Base-by-base conservation (phyloP, 2,888 invertebrate species). In the Teinopalpus imperialis region DNA sequence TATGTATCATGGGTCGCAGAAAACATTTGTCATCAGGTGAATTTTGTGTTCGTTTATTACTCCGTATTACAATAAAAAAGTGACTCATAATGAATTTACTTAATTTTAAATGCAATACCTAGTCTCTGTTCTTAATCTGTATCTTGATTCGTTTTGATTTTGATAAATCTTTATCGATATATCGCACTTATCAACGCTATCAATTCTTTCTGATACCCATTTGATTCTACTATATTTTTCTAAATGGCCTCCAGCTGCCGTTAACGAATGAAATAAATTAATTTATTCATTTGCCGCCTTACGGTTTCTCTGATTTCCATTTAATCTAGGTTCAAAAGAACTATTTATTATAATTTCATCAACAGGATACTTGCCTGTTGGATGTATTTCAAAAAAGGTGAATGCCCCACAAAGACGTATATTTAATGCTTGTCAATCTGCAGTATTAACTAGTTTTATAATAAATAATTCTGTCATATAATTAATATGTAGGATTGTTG, bases 301-400 rank as follows among this genome's bases (percentile, higher is more conserved):
- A 51, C 49, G 52, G 53, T 54, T 45, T 56, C 52, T 54, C 57
- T 54, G 53, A 62, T 63, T 59, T 66, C 63, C 65, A 65, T 57
- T 64, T 44, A 55, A 59, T 57, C 52, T 57, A 68, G 61, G 78
- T 78, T 80, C 78, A 79, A 78, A 69, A 74, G 55, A 73, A 76
- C 76, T 69, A 79, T 79, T 71, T 59, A 66, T 74, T 74, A 69
- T 61, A 65, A 62, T 59, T 57, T 58, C 50, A 50, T 45, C 40
- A 51, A 53, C 52, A 43, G 51, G 52, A 51, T 47, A 50, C 34
- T 34, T 35, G 24, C 16, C 35, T 34, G 9, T 39, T 32, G 14
- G 30, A 21, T 20, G 36, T 16, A 21, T 20, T 14, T 16, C 21
- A 35, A 27, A 37, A 20, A 5, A 26, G 31, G 37, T 45, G 8